These are phyloP conservation scores for Anticlea derivata DNA, from an alignment of 2,888 invertebrate species.

Conservation along the genomic window DNA sequence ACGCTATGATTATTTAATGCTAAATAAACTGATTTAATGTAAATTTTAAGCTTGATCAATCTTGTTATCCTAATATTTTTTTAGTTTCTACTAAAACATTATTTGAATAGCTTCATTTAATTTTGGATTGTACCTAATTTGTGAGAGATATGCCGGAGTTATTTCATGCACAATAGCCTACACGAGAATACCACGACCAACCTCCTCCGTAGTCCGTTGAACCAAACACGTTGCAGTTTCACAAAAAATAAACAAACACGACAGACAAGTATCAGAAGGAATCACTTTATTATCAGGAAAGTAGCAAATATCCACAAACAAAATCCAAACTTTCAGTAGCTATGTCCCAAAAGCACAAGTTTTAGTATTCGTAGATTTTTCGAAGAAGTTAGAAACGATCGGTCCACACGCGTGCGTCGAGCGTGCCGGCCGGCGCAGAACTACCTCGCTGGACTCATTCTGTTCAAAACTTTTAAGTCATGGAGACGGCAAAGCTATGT, in stretches of 20 bases:
- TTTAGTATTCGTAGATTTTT: slow-evolving; percentile 67
- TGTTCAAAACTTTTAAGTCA: slow-evolving; percentile 83
- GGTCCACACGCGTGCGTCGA: slow-evolving; percentile 60
- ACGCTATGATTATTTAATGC: too few relatives aligned
- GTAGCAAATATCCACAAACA: slow-evolving; percentile 44
- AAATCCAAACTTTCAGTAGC: slow-evolving; percentile 45
- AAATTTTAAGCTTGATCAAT: too few relatives aligned
- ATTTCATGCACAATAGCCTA: slow-evolving; percentile 70
- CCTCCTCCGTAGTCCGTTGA: slow-evolving; percentile 81
- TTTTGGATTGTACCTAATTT: neutral
- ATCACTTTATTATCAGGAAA: slow-evolving; percentile 60
- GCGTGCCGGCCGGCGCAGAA: slow-evolving; percentile 79
- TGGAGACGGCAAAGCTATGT: slow-evolving; percentile 84
- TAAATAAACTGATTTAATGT: too few relatives aligned
- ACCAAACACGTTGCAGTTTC: slow-evolving; percentile 82
- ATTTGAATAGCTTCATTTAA: neutral
- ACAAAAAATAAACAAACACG: slow-evolving; percentile 77
- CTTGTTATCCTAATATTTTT: too few relatives aligned
- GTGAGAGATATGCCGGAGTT: slow-evolving; percentile 56
- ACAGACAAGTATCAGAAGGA: slow-evolving; percentile 30
- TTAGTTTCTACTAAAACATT: too few relatives aligned
- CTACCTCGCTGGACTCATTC: slow-evolving; percentile 75
- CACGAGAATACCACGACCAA: slow-evolving; percentile 76
- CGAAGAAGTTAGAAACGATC: slow-evolving; percentile 70
- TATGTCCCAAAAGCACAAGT: slow-evolving; percentile 60